These are phyloP conservation scores for Microctenopoma lineatum DNA, from an alignment of 2,797 vertebrate species.

Conservation along the genomic window DNA sequence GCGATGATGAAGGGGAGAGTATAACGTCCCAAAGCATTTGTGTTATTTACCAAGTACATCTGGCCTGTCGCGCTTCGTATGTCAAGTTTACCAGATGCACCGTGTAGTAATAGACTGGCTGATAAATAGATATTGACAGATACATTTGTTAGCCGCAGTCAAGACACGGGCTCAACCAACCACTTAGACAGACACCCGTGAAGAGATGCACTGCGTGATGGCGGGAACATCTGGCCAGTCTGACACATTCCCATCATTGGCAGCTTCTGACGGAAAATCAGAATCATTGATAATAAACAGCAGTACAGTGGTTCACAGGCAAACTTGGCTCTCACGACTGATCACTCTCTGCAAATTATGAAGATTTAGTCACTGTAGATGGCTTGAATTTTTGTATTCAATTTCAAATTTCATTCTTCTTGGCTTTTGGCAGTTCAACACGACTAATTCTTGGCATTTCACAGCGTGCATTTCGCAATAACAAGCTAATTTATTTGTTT, in stretches of 20 bases:
- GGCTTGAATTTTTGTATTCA: conserved; percentile 8
- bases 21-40: no score
- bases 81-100: no score
- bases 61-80: no score
- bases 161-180: neutral
- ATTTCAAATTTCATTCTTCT: conserved; percentile 32
- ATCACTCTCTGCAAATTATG: conserved; percentile 17
- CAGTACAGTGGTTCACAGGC: conserved; percentile 28
- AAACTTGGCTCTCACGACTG: conserved; percentile 23
- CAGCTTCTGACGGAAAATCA: conserved; percentile 45
- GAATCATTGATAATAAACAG: conserved; percentile 39
- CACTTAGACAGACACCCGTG: conserved; percentile 10
- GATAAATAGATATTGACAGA: neutral
- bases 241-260: conserved; percentile 39
- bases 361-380: conserved; percentile 17
- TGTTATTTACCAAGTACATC: no score
- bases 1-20: no score
- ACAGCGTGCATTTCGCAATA: neutral
- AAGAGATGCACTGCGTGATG: conserved; percentile 11
- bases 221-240: conserved; percentile 54
- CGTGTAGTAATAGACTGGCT: neutral
- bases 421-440: conserved; percentile 18
- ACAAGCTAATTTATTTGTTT: conserved; percentile 31
- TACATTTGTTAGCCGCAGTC: neutral
- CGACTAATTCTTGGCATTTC: conserved; percentile 33